These are phyloP conservation scores for Delia radicum DNA, from an alignment of 1,140 invertebrate genomes.

Conservation along the genomic window DNA sequence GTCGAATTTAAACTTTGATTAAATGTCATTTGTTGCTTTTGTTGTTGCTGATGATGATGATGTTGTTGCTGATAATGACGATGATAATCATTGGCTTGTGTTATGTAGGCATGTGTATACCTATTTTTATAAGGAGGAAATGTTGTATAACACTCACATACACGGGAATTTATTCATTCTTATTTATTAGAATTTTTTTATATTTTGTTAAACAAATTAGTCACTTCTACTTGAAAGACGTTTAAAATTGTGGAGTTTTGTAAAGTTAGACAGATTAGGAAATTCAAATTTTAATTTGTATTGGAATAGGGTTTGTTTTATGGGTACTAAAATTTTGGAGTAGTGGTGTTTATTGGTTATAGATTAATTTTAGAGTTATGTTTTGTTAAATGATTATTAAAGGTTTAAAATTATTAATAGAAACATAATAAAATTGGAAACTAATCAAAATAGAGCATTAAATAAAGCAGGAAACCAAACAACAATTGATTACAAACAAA, in stretches of 20 bases:
- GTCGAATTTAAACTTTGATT: conserved; percentile 38
- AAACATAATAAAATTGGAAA: background rate
- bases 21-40: conserved; percentile 25
- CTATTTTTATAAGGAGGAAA: conserved; percentile 26
- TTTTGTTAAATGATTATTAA: background rate
- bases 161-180: too few relatives aligned
- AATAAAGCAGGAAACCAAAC: background rate
- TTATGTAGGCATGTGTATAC: conserved; percentile 56
- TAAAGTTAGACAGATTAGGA: background rate
- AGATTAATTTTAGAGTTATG: background rate
- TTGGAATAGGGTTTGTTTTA: background rate
- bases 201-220: background rate
- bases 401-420: background rate
- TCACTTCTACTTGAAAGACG: background rate
- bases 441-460: background rate
- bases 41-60: conserved; percentile 30
- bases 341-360: background rate
- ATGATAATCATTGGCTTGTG: conserved; percentile 54
- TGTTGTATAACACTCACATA: background rate
- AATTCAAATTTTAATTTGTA: too few relatives aligned
- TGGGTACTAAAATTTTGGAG: background rate
- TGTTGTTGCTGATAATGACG: conserved; percentile 42
- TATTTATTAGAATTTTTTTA: too few relatives aligned
- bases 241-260: background rate
- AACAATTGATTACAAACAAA: background rate